Evolutionary conservation across 1,140 invertebrate genomes (phyloP), one percentile per base, ranked within the genome.

Genomic region (Melanaphis sacchari): DNA sequence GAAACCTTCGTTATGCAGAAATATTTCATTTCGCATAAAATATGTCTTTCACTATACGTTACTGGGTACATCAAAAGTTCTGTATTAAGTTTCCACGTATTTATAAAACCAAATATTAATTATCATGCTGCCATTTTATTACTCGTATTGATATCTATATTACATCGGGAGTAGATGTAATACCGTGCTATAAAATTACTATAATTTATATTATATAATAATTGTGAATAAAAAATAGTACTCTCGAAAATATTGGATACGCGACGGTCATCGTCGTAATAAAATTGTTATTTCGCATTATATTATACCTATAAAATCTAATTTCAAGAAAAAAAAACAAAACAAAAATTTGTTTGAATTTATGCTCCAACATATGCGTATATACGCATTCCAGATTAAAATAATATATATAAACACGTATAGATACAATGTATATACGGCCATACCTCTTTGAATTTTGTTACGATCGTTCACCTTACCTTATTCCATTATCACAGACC

Each of bases 401-500:
- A 76, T 76, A 76, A 85, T 43, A 31, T 41, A n/a, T 81, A 41
- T 84, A 82, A 9, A 9, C 8, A 9, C 38, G 7, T 36, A 22
- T 40, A 82, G n/a, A 36, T 40, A 84, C 41, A 41, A 40, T 84
- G 22, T 82, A 40, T 84, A 38, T 82, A 22, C 40, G 26, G 18
- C 46, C 3, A 18, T 49, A 49, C 46, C 46, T 41, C 82, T 26
- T 84, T 40, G 38, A 84, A 89, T 89, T 38, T 24, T 15, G 8
- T 54, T 38, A 52, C 46, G 36, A 46, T 40, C 46, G 36, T 36
- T 40, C 87, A 26, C 87, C 36, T 52, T 54, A 26, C n/a, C 9
- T 38, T 90, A 41, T 89, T 90, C 88, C 52, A 90, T 90, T 90
- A 90, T 90, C 87, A 36, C 43, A 46, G 59, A 81, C 90, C 31